Evolutionary conservation across 2,797 vertebrate genomes (phyloP), one percentile per base, ranked within the genome.

Genomic region (Bradypodion ventrale): DNA sequence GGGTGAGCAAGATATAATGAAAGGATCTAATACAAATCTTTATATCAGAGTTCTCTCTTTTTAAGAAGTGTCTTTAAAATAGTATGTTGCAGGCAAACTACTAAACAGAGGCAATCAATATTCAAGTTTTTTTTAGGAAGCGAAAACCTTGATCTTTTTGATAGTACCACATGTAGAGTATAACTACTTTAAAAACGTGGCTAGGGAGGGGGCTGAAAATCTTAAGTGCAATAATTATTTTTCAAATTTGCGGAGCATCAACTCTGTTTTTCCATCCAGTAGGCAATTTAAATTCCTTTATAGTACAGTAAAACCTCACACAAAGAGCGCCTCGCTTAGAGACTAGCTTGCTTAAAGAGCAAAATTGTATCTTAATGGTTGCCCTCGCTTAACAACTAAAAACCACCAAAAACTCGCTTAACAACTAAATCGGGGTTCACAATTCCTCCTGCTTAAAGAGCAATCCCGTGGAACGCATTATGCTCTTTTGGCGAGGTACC

Each of bases 1-100:
- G 96, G 97, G 99, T 99, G 90, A 96, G 97, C 89, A 9, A 42
- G 70, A 59, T 79, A 76, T 92, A 86, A 73, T 29, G 63, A 75
- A 63, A 76, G 62, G 32, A 25, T 21, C 44, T 73, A 73, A 40
- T 40, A 49, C 8, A 52, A 29, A 70, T 49, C 21, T 49, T 59
- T 79, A n/a, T 75, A 68, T 40, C 32, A n/a, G 27, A 21, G 40
- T 75, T 75, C 5, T 78, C 85, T 65, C 10, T 78, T 78, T 52
- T 42, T 37, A 56, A 37, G 29, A 75, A 25, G 1, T 32, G 8
- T 4, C 9, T 40, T 46, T n/a, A 37, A 35, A 21, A 79, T 27
- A 52, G 42, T 46, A 75, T 69, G 40, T 56, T 84, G 32, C 4
- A 46, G 40, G 66, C 40, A 42, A 13, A 52, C 7, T 35, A 66